A percentile compares a stretch with the other conserved stretches of the same genome.
These are phyloP conservation scores for Probosciger aterrimus DNA, from an alignment of 2,113 vertebrate genomes.

Conservation along the genomic window DNA sequence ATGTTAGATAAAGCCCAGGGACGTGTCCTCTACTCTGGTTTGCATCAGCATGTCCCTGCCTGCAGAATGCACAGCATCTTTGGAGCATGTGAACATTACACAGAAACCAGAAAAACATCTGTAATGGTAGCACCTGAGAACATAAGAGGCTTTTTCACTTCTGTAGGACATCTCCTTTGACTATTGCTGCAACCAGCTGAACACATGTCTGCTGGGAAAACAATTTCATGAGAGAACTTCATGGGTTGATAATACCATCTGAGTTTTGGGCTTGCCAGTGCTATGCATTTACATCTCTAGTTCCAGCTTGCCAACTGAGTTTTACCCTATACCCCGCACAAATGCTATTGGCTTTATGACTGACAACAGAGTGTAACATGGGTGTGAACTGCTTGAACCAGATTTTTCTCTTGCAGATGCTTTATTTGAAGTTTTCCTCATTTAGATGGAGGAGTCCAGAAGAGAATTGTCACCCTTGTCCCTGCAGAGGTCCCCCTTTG, in stretches of 20 bases:
- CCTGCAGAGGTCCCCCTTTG: background rate
- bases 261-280: background rate
- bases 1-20: conserved; percentile 21
- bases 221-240: background rate
- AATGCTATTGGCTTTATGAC: background rate
- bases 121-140: background rate
- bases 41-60: background rate
- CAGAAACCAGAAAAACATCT: background rate
- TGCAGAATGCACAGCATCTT: background rate
- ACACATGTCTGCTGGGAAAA: background rate
- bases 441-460: background rate
- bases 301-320: background rate
- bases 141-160: background rate
- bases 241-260: background rate
- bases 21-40: background rate
- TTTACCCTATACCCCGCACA: background rate
- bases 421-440: background rate
- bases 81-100: background rate
- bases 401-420: background rate
- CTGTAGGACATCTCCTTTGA: background rate
- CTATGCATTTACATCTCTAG: background rate
- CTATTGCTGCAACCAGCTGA: background rate
- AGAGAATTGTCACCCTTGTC: background rate
- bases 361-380: background rate
- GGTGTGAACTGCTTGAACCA: background rate